Evolutionary conservation across 53 echinoderm and acorn worm genomes (phyloP).

Genomic region (Paelopatides confundens): DNA sequence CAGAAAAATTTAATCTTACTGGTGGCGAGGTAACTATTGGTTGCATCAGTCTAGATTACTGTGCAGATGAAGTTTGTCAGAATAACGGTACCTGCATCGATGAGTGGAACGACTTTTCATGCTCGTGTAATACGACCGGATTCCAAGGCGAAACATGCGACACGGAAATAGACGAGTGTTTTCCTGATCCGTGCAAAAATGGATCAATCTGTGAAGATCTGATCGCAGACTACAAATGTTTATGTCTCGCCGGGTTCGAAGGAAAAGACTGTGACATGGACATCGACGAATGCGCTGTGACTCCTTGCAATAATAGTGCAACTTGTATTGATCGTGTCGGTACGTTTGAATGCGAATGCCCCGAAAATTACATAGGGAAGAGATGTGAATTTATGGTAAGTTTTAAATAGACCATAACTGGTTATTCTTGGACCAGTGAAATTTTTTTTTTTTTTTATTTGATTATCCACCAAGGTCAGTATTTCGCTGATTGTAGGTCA

Average conservation of each 20-base stretch:
- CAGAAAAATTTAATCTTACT: neutral
- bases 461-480: too few relatives aligned
- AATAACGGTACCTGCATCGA: conserved; percentile 78
- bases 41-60: conserved; percentile 67
- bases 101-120: conserved; percentile 73
- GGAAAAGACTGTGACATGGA: conserved; percentile 77
- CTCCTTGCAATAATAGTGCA: conserved; percentile 70
- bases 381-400: conserved; percentile 90
- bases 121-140: conserved; percentile 68
- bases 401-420: too few relatives aligned
- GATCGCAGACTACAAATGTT: conserved; percentile 77
- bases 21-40: conserved; percentile 50
- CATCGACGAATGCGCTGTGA: conserved; percentile 77
- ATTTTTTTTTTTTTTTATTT: too few relatives aligned
- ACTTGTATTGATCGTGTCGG: conserved; percentile 64
- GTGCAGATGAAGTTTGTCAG: conserved; percentile 60
- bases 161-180: conserved; percentile 85
- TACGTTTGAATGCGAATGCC: conserved; percentile 80
- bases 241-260: conserved; percentile 75
- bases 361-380: conserved; percentile 74
- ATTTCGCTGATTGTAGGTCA: too few relatives aligned
- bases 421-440: too few relatives aligned
- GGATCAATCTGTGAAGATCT: conserved; percentile 71
- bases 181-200: conserved; percentile 59
- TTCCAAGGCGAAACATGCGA: conserved; percentile 69